Percentiles rank a stretch among this genome's conserved stretches.
phyloP scores from a whole-genome alignment of 1,140 invertebrate species.

The Latrodectus geometricus region DNA sequence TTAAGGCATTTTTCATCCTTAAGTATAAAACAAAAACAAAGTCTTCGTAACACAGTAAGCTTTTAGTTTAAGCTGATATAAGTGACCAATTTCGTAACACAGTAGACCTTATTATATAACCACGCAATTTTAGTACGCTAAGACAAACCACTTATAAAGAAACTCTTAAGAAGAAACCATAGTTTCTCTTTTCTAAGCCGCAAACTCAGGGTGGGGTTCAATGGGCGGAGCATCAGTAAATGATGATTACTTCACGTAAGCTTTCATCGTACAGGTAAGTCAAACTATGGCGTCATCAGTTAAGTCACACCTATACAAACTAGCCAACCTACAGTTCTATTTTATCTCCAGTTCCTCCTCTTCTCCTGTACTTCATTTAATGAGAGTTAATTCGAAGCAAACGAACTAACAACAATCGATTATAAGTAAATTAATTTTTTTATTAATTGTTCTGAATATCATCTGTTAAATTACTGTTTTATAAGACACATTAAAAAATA shows the following conservation, averaged over 20 bases:
- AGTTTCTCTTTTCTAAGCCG: background rate
- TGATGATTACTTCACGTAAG: constrained; percentile 41
- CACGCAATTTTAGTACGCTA: constrained; percentile 44
- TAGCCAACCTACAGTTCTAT: no score
- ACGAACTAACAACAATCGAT: no score
- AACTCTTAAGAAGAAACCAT: constrained; percentile 30
- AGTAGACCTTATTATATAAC: constrained; percentile 50
- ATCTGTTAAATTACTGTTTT: no score
- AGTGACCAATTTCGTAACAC: constrained; percentile 53
- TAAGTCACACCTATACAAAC: constrained; percentile 20
- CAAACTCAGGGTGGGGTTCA: constrained; percentile 37
- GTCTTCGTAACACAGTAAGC: background rate
- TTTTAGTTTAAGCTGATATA: background rate
- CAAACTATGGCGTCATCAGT: constrained; percentile 49
- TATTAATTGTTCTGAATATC: no score
- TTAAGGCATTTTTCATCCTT: background rate
- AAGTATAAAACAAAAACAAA: background rate
- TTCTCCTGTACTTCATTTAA: no score
- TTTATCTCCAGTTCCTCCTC: no score
- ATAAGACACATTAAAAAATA: no score
- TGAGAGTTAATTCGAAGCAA: no score
- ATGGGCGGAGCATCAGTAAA: constrained; percentile 40
- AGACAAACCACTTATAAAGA: constrained; percentile 26
- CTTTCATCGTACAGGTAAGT: constrained; percentile 50
- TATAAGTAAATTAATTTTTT: no score